Evolutionary conservation across 2,888 invertebrate species (phyloP), one percentile per base, ranked within the genome.

Genomic region (Eristalis pertinax): DNA sequence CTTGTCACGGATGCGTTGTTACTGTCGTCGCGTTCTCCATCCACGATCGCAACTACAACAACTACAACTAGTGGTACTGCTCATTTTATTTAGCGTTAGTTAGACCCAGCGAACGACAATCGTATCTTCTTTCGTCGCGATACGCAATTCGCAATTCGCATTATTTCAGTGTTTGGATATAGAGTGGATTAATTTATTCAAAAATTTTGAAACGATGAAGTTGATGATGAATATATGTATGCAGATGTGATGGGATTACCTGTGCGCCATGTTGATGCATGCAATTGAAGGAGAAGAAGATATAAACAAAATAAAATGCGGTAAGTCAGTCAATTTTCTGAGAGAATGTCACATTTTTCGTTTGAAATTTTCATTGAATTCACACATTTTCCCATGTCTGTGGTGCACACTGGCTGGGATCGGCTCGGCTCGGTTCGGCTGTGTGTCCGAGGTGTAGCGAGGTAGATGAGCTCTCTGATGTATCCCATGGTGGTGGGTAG

Each of bases 171-270:
- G 43, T n/a, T n/a, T 43, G 43, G 19, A 43, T 43, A 2, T 15
- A 19, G 41, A 70, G 72, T 79, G 87, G 87, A 87, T 87, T 87
- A 83, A 84, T 69, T 70, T 24, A 75, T 78, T 64, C 43, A 74
- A 76, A 70, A 26, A 26, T 26, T 69, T 78, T 69, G 76, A 78
- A 75, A 78, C 69, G 82, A 60, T 19, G 50, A 8, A 15, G 43
- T 43, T 5, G 15, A n/a, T 43, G 43, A 43, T 43, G 43, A 19
- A n/a, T 43, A n/a, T n/a, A n/a, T n/a, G n/a, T n/a, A 43, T 43
- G 43, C 43, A 7, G 43, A 4, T 43, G 43, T 50, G 38, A 86
- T 87, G 83, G 84, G 80, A 87, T 87, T 84, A 87, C 79, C 87
- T 83, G 50, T 65, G 67, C 74, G 38, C n/a, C n/a, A n/a, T n/a